These are phyloP conservation scores for Platichthys flesus DNA, from an alignment of 2,113 vertebrate genomes.

Conservation along the genomic window DNA sequence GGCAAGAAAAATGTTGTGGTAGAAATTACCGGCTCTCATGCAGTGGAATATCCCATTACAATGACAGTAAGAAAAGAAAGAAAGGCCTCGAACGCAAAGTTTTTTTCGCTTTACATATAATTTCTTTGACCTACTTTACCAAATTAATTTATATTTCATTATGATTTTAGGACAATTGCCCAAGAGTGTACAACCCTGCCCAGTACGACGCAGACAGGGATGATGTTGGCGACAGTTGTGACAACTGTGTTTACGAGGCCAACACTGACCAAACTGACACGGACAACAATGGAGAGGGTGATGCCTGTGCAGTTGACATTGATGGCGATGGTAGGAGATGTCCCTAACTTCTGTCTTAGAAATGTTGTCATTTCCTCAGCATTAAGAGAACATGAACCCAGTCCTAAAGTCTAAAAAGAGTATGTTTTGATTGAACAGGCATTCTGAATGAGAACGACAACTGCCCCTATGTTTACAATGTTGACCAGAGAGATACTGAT, in stretches of 20 bases:
- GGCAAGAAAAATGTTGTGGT: constrained; percentile 64
- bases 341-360: not conserved
- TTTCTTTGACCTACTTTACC: constrained; percentile 19
- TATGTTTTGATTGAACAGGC: constrained; percentile 78
- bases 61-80: constrained; percentile 25
- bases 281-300: constrained; percentile 95
- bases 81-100: constrained; percentile 23
- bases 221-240: constrained; percentile 94
- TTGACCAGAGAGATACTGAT: constrained; percentile 96
- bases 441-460: constrained; percentile 97
- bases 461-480: constrained; percentile 96
- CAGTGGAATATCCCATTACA: constrained; percentile 65
- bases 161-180: constrained; percentile 93
- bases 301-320: constrained; percentile 95
- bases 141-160: constrained; percentile 42
- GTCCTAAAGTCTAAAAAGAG: constrained; percentile 13
- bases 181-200: constrained; percentile 93
- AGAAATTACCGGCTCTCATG: constrained; percentile 58
- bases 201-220: constrained; percentile 96
- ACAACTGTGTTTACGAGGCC: constrained; percentile 96
- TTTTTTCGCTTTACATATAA: constrained; percentile 31
- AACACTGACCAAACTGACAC: constrained; percentile 97
- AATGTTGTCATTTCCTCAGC: not conserved
- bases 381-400: not conserved
- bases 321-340: constrained; percentile 92